These are phyloP conservation scores for Henricia sp. DNA, from an alignment of 53 echinoderm and acorn worm species.

Conservation along the genomic window DNA sequence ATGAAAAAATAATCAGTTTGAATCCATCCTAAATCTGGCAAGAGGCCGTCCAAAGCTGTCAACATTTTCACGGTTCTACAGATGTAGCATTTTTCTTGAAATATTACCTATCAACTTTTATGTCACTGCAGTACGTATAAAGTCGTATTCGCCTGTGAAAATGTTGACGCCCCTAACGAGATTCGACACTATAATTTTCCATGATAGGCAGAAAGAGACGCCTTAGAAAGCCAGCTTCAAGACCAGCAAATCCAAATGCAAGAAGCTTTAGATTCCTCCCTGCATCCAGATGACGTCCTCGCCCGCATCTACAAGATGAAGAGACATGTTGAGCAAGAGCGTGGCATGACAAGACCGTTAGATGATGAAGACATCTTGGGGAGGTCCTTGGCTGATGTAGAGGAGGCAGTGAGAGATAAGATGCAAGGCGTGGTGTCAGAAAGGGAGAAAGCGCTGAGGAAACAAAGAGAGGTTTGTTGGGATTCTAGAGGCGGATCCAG, in stretches of 20 bases:
- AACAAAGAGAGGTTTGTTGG: constrained; percentile 71
- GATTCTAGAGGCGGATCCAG: background rate
- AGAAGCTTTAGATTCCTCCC: constrained; percentile 65
- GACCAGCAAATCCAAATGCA: constrained; percentile 58
- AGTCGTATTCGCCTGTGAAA: too few species aligned
- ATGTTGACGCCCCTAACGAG: too few species aligned
- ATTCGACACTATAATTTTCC: too few species aligned
- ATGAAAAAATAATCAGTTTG: background rate
- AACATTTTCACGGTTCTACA: too few species aligned
- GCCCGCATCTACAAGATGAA: constrained; percentile 67
- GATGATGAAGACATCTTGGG: constrained; percentile 76
- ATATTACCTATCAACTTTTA: too few species aligned
- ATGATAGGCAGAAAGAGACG: constrained; percentile 60
- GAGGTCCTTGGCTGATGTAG: constrained; percentile 74
- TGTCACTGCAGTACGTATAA: too few species aligned
- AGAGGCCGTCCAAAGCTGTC: too few species aligned
- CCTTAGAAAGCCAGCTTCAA: constrained; percentile 43
- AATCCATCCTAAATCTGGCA: background rate
- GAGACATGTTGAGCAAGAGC: constrained; percentile 33
- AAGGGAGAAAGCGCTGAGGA: constrained; percentile 60
- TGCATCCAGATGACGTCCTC: constrained; percentile 81
- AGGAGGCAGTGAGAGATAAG: constrained; percentile 63
- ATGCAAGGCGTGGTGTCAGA: constrained; percentile 61
- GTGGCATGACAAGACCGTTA: constrained; percentile 50
- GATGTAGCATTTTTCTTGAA: too few species aligned